Base-by-base conservation (phyloP, 2,888 invertebrate genomes). In the Margaritifera margaritifera region DNA sequence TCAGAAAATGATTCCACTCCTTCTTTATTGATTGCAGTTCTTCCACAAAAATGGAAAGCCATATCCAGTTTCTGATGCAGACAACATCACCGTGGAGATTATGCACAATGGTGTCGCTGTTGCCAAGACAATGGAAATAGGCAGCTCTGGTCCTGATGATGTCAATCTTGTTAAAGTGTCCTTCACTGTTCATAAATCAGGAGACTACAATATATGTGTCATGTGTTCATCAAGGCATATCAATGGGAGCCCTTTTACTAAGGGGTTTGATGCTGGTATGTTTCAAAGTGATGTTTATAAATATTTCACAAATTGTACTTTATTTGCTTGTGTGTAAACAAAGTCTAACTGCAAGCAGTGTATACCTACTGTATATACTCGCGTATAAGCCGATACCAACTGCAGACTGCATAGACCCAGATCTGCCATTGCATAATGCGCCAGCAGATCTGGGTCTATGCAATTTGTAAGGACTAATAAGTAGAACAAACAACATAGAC, bases 181-280 rank as follows among this genome's bases (percentile, higher is more conserved):
- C 89, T 98, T 97, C 91, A 96, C 96, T 8, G 97, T 97, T 73
- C 93, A 97, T 77, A 94, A 95, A 80, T 95, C 97, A 25, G 97
- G 97, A 52, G 93, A 94, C 81, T 97, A 98, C 91, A 93, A 93
- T 85, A 94, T 98, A 80, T 94, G 94, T 62, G 93, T 97, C 68
- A 93, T 95, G 90, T 94, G 97, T 71, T 95, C 94, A 69, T 94
- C 94, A 25, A 84, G 85, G 72, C 94, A 93, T 83, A 94, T 96
- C 66, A 93, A 94, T 72, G 96, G 96, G 78, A 95, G 96, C 80
- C 97, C 97, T 65, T 96, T 95, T 91, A 92, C 94, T 77, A 94
- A 94, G 87, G 93, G 92, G 86, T 97, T 97, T 91, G 91, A 93
- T 80, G 95, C 96, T 81, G 92, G 92, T 92, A 87, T 80, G 80